Conservation (phyloP, 2,797 vertebrate species). For the Xyrichtys novacula region DNA sequence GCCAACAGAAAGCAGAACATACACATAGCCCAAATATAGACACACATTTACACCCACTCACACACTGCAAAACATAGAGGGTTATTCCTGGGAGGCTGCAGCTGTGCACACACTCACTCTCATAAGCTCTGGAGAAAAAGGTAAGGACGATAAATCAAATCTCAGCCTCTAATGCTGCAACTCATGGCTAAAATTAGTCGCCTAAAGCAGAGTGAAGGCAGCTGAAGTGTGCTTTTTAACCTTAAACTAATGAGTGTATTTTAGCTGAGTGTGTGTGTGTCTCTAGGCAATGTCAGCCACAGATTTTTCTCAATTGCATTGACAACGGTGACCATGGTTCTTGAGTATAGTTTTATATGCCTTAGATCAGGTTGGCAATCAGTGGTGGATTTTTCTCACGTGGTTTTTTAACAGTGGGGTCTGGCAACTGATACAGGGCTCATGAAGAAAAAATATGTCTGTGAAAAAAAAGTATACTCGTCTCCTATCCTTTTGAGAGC, state of each 20-base stretch:
- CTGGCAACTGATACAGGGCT: too few relatives aligned
- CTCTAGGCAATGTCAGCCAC: neutral
- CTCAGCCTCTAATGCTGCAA: constrained; percentile 24
- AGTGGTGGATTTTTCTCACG: neutral
- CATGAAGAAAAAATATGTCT: too few relatives aligned
- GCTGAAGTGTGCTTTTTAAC: neutral
- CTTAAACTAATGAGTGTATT: neutral
- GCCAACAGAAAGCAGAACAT: constrained; percentile 30
- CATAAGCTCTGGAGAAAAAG: constrained; percentile 59
- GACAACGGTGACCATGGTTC: neutral
- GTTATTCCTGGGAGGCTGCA: constrained; percentile 65
- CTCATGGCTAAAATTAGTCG: neutral
- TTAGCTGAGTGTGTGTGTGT: neutral
- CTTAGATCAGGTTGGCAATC: neutral
- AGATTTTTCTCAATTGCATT: neutral
- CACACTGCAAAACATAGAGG: constrained; percentile 15
- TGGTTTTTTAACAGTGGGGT: neutral
- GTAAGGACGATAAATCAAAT: constrained; percentile 70
- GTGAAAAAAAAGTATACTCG: neutral
- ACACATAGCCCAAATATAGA: constrained; percentile 52
- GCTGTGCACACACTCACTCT: constrained; percentile 32
- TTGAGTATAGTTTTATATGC: neutral
- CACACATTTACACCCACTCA: constrained; percentile 15
- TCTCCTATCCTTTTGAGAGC: neutral
- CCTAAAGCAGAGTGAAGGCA: neutral